phyloP scores from a whole-genome alignment of 2,113 vertebrate species.

The Paramormyrops kingsleyae region DNA sequence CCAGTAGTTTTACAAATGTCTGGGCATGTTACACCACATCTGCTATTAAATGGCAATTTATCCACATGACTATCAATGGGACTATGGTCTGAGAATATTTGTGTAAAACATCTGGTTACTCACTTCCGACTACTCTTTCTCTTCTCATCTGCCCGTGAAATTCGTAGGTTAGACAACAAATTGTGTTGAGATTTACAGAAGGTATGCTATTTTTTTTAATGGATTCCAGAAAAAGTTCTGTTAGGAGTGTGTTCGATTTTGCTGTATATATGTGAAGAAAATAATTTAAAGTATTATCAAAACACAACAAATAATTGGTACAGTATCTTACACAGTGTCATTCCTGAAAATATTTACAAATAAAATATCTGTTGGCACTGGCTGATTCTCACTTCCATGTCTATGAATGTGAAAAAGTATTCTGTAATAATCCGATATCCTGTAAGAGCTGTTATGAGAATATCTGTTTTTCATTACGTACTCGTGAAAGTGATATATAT shows the following conservation, averaged over 20 bases:
- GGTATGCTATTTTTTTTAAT: neutral
- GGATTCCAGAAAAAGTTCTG: neutral
- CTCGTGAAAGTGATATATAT: neutral
- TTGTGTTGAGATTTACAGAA: neutral
- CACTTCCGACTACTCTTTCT: neutral
- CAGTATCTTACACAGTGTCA: no score
- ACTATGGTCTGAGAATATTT: no score
- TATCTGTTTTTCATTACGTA: neutral
- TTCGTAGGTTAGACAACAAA: neutral
- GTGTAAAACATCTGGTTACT: neutral
- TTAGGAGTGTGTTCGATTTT: no score
- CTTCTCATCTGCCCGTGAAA: neutral
- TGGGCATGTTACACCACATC: no score
- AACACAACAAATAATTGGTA: no score
- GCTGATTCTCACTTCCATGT: neutral
- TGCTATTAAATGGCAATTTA: no score
- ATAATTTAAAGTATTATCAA: no score
- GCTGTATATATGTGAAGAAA: no score
- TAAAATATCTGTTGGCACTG: neutral
- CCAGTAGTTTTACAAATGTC: no score
- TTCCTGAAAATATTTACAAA: no score
- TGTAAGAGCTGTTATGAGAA: neutral
- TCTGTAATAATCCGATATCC: neutral
- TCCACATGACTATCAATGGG: no score
- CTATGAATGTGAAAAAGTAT: neutral